Evolutionary conservation across 92 coral and sea anemone species (phyloP), one percentile per base, ranked within the genome.

Genomic region (Ricordea florida): DNA sequence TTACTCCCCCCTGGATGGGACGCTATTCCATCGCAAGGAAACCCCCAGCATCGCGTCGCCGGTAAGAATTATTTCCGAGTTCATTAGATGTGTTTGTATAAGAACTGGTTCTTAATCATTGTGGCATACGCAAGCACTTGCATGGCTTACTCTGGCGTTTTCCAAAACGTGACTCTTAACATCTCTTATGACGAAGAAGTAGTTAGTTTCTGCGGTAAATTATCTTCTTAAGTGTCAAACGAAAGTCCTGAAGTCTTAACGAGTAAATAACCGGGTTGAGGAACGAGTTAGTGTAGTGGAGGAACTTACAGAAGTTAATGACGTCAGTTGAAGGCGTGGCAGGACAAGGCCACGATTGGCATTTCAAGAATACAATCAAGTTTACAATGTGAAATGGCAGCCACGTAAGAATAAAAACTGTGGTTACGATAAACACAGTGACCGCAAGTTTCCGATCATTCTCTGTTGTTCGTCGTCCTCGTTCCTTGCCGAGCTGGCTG

Each of bases 181-280:
- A n/a, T n/a, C n/a, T n/a, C n/a, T n/a, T n/a, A n/a, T n/a, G n/a
- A n/a, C n/a, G n/a, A n/a, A n/a, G n/a, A n/a, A n/a, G n/a, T n/a
- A n/a, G n/a, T n/a, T 20, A 56, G 37, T 16, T 16, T 37, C 29
- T 55, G 14, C 40, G 18, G 11, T 44, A 55, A 37, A 70, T 55
- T 10, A 73, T 72, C 30, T 37, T 82, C 60, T 60, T 75, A 13
- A 87, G 67, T 32, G 88, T 83, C 14, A 48, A 45, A 15, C 88
- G 71, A 57, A 91, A 91, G 29, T 91, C 88, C n/a, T 83, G 89
- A 55, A 91, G 56, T 32, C 97, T 77, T 33, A 85, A 52, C 10
- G 97, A 91, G 38, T 91, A 91, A n/a, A 91, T 85, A 3, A 89
- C 90, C 8, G 97, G 97, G 30, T 91, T 83, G 6, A 87, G 52